Conservation (phyloP, 2,113 vertebrate species). For the Electrona antarctica region DNA sequence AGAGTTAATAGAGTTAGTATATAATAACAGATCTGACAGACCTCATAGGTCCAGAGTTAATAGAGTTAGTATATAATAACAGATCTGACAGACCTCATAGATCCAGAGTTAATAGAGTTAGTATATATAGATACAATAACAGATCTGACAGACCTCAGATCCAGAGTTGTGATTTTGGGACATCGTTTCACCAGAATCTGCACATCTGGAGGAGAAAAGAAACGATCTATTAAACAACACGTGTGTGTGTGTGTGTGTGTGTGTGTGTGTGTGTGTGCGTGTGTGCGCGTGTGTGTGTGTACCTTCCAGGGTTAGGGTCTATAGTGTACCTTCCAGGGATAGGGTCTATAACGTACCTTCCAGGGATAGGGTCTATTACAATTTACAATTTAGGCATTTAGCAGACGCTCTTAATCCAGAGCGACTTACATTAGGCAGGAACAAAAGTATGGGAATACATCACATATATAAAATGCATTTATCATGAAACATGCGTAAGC, state of each 20-base stretch:
- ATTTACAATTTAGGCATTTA: too few species aligned
- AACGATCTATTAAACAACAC: neutral
- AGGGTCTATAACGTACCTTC: neutral
- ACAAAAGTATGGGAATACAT: too few species aligned
- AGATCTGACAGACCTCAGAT: constrained; percentile 90
- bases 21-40: too few species aligned
- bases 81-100: constrained; percentile 56
- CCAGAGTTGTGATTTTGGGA: constrained; percentile 82
- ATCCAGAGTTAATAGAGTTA: neutral
- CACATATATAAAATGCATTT: too few species aligned
- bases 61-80: too few species aligned
- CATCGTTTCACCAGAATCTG: constrained; percentile 85
- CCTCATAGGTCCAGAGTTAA: too few species aligned
- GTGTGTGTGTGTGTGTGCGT: too few species aligned
- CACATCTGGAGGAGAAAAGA: constrained; percentile 79
- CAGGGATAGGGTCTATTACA: neutral
- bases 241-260: neutral
- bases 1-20: too few species aligned
- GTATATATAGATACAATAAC: neutral
- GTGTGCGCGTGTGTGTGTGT: too few species aligned
- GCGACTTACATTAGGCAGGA: too few species aligned
- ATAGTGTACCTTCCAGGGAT: neutral
- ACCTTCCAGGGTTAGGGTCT: neutral
- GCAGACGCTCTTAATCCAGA: too few species aligned
- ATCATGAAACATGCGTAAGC: too few species aligned